phyloP scores from a whole-genome alignment of 2,113 vertebrate genomes.

The Chascanopsetta lugubris region DNA sequence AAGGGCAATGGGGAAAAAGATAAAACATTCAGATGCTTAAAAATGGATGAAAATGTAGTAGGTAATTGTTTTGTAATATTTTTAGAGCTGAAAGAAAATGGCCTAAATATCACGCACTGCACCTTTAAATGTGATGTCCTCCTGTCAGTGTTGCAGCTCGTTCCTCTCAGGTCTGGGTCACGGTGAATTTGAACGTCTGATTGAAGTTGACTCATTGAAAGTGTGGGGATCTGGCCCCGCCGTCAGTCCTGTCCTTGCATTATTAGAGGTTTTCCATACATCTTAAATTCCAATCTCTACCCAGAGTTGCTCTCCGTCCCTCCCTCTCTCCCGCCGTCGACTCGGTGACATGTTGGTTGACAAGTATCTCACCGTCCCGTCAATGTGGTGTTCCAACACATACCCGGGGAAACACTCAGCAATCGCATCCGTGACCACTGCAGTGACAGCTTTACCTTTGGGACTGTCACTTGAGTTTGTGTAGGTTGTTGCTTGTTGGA shows the following conservation, averaged over 20 bases:
- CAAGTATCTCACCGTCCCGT: slow-evolving; percentile 28
- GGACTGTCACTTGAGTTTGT: slow-evolving; percentile 36
- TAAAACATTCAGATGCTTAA: too few relatives aligned
- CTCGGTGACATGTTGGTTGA: slow-evolving; percentile 18
- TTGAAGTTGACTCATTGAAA: slow-evolving; percentile 23
- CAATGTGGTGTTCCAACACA: background rate
- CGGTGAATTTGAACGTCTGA: slow-evolving; percentile 45
- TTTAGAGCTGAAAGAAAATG: too few relatives aligned
- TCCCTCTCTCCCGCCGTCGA: background rate
- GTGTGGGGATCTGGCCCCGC: slow-evolving; percentile 13
- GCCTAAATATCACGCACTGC: too few relatives aligned
- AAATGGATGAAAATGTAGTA: too few relatives aligned
- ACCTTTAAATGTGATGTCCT: slow-evolving; percentile 66
- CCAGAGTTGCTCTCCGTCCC: background rate
- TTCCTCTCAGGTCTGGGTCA: slow-evolving; percentile 41
- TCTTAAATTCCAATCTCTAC: too few relatives aligned
- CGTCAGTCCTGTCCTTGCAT: too few relatives aligned
- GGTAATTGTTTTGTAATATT: too few relatives aligned
- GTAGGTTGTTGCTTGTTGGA: slow-evolving; percentile 16
- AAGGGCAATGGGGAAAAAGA: too few relatives aligned
- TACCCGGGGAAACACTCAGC: slow-evolving; percentile 1
- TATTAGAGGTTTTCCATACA: too few relatives aligned
- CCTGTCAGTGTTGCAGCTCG: slow-evolving; percentile 56
- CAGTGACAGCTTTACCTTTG: slow-evolving; percentile 33
- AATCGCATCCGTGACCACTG: slow-evolving; percentile 9